These are phyloP conservation scores for Saxidomus purpurata DNA, from an alignment of 1,140 invertebrate genomes.

Conservation along the genomic window DNA sequence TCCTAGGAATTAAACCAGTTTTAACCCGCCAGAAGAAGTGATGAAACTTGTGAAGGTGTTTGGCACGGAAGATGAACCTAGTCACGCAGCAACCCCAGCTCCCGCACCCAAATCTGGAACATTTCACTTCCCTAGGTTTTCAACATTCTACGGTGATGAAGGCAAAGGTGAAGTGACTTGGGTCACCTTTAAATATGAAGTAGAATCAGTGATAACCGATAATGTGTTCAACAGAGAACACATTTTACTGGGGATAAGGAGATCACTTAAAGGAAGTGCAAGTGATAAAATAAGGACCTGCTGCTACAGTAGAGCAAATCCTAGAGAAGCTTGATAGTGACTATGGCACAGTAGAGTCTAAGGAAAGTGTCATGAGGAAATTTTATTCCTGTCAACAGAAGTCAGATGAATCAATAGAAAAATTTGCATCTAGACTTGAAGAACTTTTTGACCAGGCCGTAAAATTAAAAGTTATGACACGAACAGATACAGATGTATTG, in stretches of 20 bases:
- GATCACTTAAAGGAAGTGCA: no score
- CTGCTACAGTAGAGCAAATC: not conserved
- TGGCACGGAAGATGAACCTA: no score
- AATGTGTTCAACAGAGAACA: no score
- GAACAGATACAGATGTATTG: conserved; percentile 6
- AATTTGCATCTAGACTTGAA: conserved; percentile 32
- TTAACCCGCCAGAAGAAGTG: no score
- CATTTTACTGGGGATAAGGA: no score
- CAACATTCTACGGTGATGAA: not conserved
- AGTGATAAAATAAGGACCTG: not conserved
- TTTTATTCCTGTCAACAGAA: conserved; percentile 50
- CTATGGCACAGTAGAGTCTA: conserved; percentile 42
- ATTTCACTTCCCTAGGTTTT: not conserved
- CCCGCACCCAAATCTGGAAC: no score
- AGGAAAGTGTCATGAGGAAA: conserved; percentile 40
- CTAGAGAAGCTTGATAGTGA: conserved; percentile 40
- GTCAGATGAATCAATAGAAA: not conserved
- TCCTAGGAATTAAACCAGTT: no score
- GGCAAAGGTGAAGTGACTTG: no score
- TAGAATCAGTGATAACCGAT: no score
- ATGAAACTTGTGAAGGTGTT: no score
- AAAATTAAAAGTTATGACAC: not conserved
- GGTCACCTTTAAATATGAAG: no score
- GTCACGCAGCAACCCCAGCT: no score
- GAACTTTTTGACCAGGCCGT: conserved; percentile 50